Conservation (phyloP, 2,113 vertebrate genomes). For the Channa maculata region DNA sequence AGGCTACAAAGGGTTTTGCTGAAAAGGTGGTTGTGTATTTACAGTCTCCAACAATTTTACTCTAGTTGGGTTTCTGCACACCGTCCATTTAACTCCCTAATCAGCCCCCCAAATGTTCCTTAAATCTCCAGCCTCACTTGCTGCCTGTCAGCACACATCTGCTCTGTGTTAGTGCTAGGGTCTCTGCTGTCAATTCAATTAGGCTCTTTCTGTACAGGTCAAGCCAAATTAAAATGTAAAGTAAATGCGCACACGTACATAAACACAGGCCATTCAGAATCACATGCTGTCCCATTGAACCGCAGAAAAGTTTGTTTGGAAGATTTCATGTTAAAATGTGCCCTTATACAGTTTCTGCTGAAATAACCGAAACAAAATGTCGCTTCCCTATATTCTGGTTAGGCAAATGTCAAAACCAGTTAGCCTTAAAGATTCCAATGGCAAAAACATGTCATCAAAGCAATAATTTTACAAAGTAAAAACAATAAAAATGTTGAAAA, state of each 20-base stretch:
- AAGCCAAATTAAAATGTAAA: constrained; percentile 24
- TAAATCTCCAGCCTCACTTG: constrained; percentile 38
- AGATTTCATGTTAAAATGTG: background rate
- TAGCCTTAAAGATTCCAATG: no score
- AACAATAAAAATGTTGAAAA: no score
- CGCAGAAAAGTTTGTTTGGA: background rate
- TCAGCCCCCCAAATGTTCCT: constrained; percentile 29
- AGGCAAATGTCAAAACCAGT: no score
- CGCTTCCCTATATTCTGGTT: no score
- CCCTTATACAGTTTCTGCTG: no score
- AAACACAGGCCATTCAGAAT: constrained; percentile 8
- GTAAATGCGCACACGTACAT: constrained; percentile 12
- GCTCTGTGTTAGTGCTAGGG: constrained; percentile 62
- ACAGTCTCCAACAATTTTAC: constrained; percentile 22
- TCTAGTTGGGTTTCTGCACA: constrained; percentile 26
- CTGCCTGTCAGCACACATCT: constrained; percentile 72
- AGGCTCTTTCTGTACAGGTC: constrained; percentile 51
- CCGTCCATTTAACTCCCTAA: background rate
- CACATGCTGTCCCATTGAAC: background rate
- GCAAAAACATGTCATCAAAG: no score
- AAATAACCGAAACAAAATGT: no score
- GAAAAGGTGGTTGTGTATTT: background rate
- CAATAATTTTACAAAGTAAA: no score
- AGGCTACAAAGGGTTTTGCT: background rate
- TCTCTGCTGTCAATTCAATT: constrained; percentile 70